These are phyloP conservation scores for Clarias magur DNA, from an alignment of 2,113 vertebrate species.

Conservation along the genomic window DNA sequence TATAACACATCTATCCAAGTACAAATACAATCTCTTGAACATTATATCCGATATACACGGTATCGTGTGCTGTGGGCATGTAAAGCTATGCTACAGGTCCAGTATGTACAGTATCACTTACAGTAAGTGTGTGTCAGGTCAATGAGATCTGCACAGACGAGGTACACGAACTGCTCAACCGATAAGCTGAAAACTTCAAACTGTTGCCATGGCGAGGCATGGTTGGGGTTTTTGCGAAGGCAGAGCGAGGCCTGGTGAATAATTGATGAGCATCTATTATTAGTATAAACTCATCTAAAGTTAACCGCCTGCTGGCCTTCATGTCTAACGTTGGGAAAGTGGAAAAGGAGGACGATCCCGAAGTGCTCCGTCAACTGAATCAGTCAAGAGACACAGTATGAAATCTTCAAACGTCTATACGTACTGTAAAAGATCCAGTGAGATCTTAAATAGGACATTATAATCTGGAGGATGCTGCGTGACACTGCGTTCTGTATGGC, in stretches of 20 bases:
- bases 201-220: constrained; percentile 74
- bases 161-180: neutral
- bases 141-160: neutral
- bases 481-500: no score
- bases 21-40: neutral
- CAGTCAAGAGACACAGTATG: neutral
- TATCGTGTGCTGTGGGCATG: neutral
- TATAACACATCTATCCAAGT: no score
- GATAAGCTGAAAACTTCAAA: constrained; percentile 59
- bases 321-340: constrained; percentile 19
- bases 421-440: neutral
- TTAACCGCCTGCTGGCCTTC: constrained; percentile 42
- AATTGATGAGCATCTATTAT: constrained; percentile 71
- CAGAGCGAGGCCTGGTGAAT: constrained; percentile 65
- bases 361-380: neutral
- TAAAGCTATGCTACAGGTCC: neutral
- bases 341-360: constrained; percentile 10
- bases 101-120: no score
- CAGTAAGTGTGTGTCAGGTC: neutral
- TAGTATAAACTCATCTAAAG: constrained; percentile 63
- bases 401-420: neutral
- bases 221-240: constrained; percentile 62
- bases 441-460: no score
- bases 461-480: no score
- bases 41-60: no score